A percentile compares a stretch with the other conserved stretches of the same genome.
These are phyloP conservation scores for Neostethus bicornis DNA, from an alignment of 2,797 vertebrate genomes.

Conservation along the genomic window DNA sequence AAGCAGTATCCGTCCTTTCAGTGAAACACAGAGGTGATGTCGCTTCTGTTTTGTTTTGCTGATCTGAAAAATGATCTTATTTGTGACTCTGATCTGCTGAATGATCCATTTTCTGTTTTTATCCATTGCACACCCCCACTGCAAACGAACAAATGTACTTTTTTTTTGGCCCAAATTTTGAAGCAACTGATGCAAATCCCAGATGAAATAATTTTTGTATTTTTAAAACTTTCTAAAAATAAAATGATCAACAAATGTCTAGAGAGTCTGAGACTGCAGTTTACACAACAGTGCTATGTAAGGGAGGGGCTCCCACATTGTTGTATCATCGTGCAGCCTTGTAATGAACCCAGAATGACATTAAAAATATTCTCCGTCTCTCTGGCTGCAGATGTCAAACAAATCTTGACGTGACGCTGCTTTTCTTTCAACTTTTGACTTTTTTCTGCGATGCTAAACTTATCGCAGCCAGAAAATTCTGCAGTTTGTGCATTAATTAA, in stretches of 20 bases:
- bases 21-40: too few relatives aligned
- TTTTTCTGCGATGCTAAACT: conserved; percentile 13
- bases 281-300: conserved; percentile 27
- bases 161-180: too few relatives aligned
- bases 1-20: too few relatives aligned
- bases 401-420: conserved; percentile 19
- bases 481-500: conserved; percentile 2
- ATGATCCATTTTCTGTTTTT: too few relatives aligned
- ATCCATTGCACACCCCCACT: too few relatives aligned
- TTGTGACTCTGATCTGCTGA: too few relatives aligned
- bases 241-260: conserved; percentile 21
- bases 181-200: too few relatives aligned
- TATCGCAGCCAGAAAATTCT: neutral
- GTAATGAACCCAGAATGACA: conserved; percentile 49
- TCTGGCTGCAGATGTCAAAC: conserved; percentile 26
- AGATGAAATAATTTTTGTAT: too few relatives aligned
- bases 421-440: conserved; percentile 23
- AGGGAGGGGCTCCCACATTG: conserved; percentile 27
- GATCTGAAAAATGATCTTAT: too few relatives aligned
- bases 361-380: conserved; percentile 23
- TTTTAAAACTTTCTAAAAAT: too few relatives aligned
- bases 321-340: conserved; percentile 41
- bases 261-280: conserved; percentile 4
- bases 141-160: too few relatives aligned
- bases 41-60: too few relatives aligned